Conservation (phyloP, 2,888 invertebrate species). For the Plebejus melissa region DNA sequence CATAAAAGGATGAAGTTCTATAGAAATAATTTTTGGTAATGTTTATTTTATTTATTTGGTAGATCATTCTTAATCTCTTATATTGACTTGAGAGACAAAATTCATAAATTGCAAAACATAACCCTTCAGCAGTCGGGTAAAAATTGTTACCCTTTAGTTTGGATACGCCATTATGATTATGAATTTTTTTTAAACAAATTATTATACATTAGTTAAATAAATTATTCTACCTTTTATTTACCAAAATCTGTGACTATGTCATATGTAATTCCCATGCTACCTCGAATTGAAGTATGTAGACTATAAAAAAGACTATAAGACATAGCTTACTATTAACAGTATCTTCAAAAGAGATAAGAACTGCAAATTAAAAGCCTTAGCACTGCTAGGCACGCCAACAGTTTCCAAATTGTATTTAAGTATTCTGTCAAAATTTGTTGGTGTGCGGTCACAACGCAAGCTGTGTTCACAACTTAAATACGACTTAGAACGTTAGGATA, state of each 20-base stretch:
- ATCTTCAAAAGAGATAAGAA: constrained; percentile 26
- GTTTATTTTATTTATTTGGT: too few relatives aligned
- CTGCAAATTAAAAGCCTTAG: constrained; percentile 26
- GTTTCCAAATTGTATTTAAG: constrained; percentile 50
- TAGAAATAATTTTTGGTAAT: not conserved
- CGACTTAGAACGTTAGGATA: constrained; percentile 56
- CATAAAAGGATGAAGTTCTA: not conserved
- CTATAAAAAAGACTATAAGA: not conserved
- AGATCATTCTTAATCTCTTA: too few relatives aligned
- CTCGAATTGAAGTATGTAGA: not conserved
- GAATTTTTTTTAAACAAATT: too few relatives aligned
- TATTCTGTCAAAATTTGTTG: constrained; percentile 71
- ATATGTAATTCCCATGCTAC: too few relatives aligned
- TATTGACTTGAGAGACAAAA: too few relatives aligned
- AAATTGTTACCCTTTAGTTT: too few relatives aligned
- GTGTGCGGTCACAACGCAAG: constrained; percentile 69
- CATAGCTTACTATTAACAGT: not conserved
- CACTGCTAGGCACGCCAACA: constrained; percentile 35
- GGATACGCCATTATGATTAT: too few relatives aligned
- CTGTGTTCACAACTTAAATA: constrained; percentile 72
- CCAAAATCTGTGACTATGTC: too few relatives aligned
- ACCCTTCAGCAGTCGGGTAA: too few relatives aligned
- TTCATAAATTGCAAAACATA: too few relatives aligned
- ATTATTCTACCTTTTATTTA: too few relatives aligned
- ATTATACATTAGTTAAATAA: too few relatives aligned